Evolutionary conservation across 2,113 vertebrate genomes (phyloP), one percentile per base, ranked within the genome.

Genomic region (Centrocercus urophasianus): DNA sequence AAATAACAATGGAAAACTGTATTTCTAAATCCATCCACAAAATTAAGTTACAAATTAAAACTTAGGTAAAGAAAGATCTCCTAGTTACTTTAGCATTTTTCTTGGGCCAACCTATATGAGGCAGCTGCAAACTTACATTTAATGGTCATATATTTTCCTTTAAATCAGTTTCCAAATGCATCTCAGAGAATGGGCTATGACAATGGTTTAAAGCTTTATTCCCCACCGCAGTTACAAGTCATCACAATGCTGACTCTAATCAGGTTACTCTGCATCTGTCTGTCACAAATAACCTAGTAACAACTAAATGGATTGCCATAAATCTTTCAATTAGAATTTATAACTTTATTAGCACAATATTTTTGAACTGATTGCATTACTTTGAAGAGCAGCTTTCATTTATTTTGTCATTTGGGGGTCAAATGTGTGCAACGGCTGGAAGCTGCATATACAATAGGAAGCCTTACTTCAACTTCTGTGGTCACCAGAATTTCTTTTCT

Each of bases 281-380:
- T 98, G 98, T 98, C 98, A 98, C 98, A 98, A 98, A 98, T 98
- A 98, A 98, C 98, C 98, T 97, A 95, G 97, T 98, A 98, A 98
- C 98, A 97, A 94, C 93, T 89, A 96, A 98, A 98, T 97, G 98
- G 97, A 98, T 98, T 97, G 97, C 96, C 97, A 99, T 99, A 98
- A 98, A 98, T 99, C 98, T 98, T 98, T 98, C 98, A 98, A 98
- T 98, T 98, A 98, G 97, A 97, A 97, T 97, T 91, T 92, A 97
- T 98, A 98, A 99, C 98, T 98, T 98, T 98, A 98, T 99, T 98
- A 99, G 97, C 97, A 97, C 97, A 96, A 97, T 98, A 98, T 98
- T 98, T 98, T 97, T 98, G 96, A 98, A 98, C 98, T 98, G 96
- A 98, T 98, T 98, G 97, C 97, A 98, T 98, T 98, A 98, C 97